Percentiles rank a stretch among this genome's conserved stretches.
These are phyloP conservation scores for Chaetura pelagica DNA, from an alignment of 2,113 vertebrate species.

Conservation along the genomic window DNA sequence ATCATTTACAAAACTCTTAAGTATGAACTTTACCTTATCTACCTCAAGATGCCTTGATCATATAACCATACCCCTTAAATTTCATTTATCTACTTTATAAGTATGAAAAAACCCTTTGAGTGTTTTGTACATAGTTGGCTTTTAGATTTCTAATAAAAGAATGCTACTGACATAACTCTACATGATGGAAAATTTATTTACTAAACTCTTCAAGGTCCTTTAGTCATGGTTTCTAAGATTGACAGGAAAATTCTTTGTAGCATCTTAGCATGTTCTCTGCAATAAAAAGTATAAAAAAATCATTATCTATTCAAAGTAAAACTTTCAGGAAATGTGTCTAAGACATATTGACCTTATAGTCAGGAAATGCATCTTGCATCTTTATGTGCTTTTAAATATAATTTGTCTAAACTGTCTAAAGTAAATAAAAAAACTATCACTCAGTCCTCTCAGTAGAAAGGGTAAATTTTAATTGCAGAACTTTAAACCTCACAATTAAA, in stretches of 20 bases:
- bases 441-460: constrained; percentile 88
- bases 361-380: constrained; percentile 89
- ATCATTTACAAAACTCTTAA: background rate
- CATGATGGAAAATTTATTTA: constrained; percentile 27
- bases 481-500: constrained; percentile 97
- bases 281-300: constrained; percentile 60
- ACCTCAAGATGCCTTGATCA: background rate
- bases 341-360: constrained; percentile 80
- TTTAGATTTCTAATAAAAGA: constrained; percentile 46
- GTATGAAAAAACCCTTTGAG: constrained; percentile 29
- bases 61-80: background rate
- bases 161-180: constrained; percentile 39
- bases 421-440: constrained; percentile 90
- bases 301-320: constrained; percentile 80
- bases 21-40: background rate
- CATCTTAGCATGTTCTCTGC: constrained; percentile 58
- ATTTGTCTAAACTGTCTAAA: constrained; percentile 92
- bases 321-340: constrained; percentile 73
- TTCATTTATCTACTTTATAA: background rate
- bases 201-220: constrained; percentile 64
- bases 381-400: constrained; percentile 91
- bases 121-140: constrained; percentile 43
- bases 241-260: constrained; percentile 57
- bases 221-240: constrained; percentile 53
- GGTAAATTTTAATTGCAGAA: constrained; percentile 96